phyloP scores from a whole-genome alignment of 2,113 vertebrate genomes.

The Sapayoa aenigma region DNA sequence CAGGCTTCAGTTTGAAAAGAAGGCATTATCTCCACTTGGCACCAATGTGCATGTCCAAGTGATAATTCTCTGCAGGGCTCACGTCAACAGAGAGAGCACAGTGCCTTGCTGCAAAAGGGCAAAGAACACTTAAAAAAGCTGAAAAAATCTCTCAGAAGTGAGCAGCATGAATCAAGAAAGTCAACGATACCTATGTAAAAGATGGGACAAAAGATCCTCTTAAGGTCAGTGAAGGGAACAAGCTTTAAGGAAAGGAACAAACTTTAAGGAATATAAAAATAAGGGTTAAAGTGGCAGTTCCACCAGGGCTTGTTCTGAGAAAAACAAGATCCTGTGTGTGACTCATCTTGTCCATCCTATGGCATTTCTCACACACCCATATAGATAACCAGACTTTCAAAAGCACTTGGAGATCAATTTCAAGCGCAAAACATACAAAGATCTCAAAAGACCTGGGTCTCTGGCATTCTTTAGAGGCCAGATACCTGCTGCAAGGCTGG shows the following conservation, averaged over 20 bases:
- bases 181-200: not conserved
- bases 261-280: not conserved
- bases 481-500: not conserved
- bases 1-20: constrained; percentile 51
- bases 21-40: constrained; percentile 62
- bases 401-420: not conserved
- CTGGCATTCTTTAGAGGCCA: not conserved
- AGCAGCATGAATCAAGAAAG: not conserved
- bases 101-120: constrained; percentile 39
- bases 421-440: not conserved
- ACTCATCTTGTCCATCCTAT: constrained; percentile 24
- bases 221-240: not conserved
- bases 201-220: not conserved
- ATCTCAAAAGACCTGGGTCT: not conserved
- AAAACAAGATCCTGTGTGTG: constrained; percentile 10
- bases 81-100: constrained; percentile 15
- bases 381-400: constrained; percentile 3
- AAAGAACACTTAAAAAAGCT: constrained; percentile 15
- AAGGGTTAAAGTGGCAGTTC: constrained; percentile 21
- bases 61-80: constrained; percentile 56
- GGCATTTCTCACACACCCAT: constrained; percentile 48
- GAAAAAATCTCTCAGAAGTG: not conserved
- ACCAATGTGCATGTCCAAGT: constrained; percentile 36
- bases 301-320: not conserved
- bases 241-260: not conserved